These are phyloP conservation scores for Coelinius sp. DNA, from an alignment of 2,888 invertebrate species.

Conservation along the genomic window DNA sequence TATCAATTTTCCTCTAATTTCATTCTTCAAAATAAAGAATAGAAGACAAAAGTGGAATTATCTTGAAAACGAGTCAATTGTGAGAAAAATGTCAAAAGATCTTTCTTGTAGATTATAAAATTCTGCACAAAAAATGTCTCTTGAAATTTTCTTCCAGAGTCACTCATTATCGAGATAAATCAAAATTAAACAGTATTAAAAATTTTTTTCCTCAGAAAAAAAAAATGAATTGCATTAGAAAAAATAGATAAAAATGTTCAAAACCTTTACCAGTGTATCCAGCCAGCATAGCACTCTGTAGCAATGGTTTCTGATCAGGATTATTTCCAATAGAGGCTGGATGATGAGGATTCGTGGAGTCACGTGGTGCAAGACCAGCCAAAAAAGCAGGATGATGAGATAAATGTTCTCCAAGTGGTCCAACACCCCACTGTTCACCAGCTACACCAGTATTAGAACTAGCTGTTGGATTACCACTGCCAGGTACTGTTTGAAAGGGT, in stretches of 20 bases:
- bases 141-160: too few relatives aligned
- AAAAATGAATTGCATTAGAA: too few relatives aligned
- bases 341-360: conserved; percentile 66
- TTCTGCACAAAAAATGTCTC: too few relatives aligned
- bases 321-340: conserved; percentile 65
- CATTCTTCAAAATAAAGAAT: too few relatives aligned
- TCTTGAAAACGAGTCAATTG: too few relatives aligned
- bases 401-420: conserved; percentile 70
- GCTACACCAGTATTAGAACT: conserved; percentile 60
- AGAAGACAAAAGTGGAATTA: too few relatives aligned
- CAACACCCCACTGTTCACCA: conserved; percentile 73
- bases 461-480: conserved; percentile 72
- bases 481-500: conserved; percentile 84
- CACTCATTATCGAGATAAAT: too few relatives aligned
- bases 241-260: background rate
- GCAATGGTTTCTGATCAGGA: conserved; percentile 74
- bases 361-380: conserved; percentile 67
- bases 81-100: too few relatives aligned
- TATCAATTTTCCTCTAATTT: too few relatives aligned
- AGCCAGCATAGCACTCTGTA: conserved; percentile 74
- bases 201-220: too few relatives aligned
- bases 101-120: too few relatives aligned
- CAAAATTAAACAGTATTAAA: too few relatives aligned
- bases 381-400: conserved; percentile 74
- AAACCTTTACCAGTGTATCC: conserved; percentile 70